Percentiles rank a stretch among this genome's conserved stretches.
Evolutionary conservation across 2,888 invertebrate genomes (phyloP).

Genomic region (Salpingus planirostris): DNA sequence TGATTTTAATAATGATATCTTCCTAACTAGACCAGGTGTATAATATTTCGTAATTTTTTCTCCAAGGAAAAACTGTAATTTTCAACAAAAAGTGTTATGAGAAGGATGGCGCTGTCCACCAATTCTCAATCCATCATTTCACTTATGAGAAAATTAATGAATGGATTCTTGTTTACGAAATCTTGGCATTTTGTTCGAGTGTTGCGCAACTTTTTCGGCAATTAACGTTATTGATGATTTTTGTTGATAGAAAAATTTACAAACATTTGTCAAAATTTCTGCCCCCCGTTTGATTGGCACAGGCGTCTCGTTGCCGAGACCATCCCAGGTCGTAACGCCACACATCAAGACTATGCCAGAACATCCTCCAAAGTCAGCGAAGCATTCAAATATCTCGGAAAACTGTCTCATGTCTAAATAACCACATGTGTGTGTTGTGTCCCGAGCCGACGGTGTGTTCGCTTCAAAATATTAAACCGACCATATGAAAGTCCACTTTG

Average conservation of each 20-base stretch:
- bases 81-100: no score
- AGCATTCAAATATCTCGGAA: slow-evolving; percentile 25
- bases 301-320: slow-evolving; percentile 27
- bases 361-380: slow-evolving; percentile 27
- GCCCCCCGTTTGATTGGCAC: slow-evolving; percentile 14
- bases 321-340: slow-evolving; percentile 30
- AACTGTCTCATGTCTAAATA: slow-evolving; percentile 21
- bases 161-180: slow-evolving; percentile 1
- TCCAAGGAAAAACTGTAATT: no score
- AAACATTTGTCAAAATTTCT: no score
- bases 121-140: no score
- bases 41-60: no score
- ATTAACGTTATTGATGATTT: not conserved
- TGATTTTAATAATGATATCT: no score
- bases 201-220: not conserved
- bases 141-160: no score
- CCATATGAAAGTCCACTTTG: no score
- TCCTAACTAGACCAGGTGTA: no score
- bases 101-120: no score
- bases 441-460: slow-evolving; percentile 9
- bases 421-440: slow-evolving; percentile 14
- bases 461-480: slow-evolving; percentile 12
- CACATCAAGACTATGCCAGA: slow-evolving; percentile 27
- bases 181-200: no score
- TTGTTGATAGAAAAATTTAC: no score